phyloP scores from a whole-genome alignment of 2,888 invertebrate species.

The Metallyticus violacea region DNA sequence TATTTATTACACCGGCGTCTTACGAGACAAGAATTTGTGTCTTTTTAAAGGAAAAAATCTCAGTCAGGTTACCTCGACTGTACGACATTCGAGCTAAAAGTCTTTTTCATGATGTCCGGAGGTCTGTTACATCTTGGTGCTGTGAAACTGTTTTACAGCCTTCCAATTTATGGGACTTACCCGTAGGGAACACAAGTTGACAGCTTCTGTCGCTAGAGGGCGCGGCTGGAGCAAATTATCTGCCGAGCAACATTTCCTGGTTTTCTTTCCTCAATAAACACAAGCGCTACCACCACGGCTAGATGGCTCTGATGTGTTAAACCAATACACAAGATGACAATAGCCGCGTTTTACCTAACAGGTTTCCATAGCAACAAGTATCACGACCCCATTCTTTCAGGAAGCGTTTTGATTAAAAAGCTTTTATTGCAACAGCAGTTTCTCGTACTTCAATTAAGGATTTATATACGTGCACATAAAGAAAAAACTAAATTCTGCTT shows the following conservation, averaged over 20 bases:
- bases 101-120: neutral
- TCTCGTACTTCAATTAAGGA: too few species aligned
- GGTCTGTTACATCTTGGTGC: too few species aligned
- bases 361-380: neutral
- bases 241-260: neutral
- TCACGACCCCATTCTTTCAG: too few species aligned
- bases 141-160: neutral
- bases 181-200: neutral
- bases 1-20: too few species aligned
- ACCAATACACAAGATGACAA: neutral
- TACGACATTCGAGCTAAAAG: neutral
- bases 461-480: too few species aligned
- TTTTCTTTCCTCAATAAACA: neutral
- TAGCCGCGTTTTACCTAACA: neutral
- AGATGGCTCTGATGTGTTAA: neutral
- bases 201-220: neutral
- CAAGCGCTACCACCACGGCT: neutral
- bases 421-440: too few species aligned
- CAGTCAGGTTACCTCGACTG: too few species aligned
- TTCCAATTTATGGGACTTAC: neutral
- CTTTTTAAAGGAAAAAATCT: too few species aligned
- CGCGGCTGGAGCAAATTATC: neutral
- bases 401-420: too few species aligned
- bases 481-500: too few species aligned
- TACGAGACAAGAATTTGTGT: too few species aligned